Conservation (phyloP, 2,113 vertebrate species). For the Cichladusa arquata region DNA sequence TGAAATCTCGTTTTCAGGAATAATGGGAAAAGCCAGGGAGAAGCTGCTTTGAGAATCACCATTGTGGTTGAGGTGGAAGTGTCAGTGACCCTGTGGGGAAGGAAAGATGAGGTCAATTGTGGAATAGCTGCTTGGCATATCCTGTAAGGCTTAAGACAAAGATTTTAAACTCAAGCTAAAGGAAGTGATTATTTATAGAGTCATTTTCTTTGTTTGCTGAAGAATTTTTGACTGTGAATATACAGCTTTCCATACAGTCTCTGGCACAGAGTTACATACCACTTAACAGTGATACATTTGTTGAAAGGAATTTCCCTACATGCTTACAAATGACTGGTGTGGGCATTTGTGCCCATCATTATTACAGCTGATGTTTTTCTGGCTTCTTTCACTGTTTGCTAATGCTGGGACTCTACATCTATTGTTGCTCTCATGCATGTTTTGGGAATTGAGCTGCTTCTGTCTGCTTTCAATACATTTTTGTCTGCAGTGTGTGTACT, state of each 20-base stretch:
- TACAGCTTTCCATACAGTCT: not conserved
- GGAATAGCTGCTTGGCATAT: not conserved
- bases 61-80: not conserved
- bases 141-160: not conserved
- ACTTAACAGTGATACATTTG: not conserved
- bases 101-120: not conserved
- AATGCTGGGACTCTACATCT: slow-evolving; percentile 3
- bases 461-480: not conserved
- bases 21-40: not conserved
- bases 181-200: not conserved
- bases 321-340: not conserved
- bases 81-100: not conserved
- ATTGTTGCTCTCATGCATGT: not conserved
- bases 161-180: not conserved
- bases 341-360: not conserved
- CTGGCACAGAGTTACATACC: not conserved
- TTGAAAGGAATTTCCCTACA: slow-evolving; percentile 15
- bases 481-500: not conserved
- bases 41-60: not conserved
- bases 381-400: slow-evolving; percentile 14
- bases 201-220: slow-evolving; percentile 6
- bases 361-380: slow-evolving; percentile 23
- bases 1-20: not conserved
- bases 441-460: not conserved
- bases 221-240: not conserved